These are phyloP conservation scores for Ariolimax columbianus DNA, from an alignment of 2,888 invertebrate species.

Conservation along the genomic window DNA sequence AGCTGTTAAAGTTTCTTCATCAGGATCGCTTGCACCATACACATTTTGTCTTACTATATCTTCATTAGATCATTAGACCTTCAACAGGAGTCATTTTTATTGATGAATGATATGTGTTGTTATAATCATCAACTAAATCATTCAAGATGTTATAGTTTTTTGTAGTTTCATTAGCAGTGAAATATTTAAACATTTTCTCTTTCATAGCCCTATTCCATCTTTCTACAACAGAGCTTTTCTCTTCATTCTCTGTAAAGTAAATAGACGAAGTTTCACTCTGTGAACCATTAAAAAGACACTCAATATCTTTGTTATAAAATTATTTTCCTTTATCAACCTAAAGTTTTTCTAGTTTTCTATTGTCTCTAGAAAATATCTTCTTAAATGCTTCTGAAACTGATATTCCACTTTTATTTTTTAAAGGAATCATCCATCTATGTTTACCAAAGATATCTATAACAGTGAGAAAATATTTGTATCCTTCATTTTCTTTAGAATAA, in stretches of 20 bases:
- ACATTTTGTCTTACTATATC: background rate
- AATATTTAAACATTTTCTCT: slow-evolving; percentile 26
- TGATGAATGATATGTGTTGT: slow-evolving; percentile 1
- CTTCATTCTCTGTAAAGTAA: slow-evolving; percentile 18
- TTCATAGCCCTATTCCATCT: slow-evolving; percentile 25
- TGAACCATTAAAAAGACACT: background rate
- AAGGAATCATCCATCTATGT: background rate
- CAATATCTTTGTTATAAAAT: slow-evolving; percentile 10
- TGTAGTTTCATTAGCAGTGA: slow-evolving; percentile 10
- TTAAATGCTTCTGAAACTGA: slow-evolving; percentile 12
- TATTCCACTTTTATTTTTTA: slow-evolving; percentile 12
- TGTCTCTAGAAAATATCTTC: slow-evolving; percentile 11
- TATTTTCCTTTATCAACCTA: slow-evolving; percentile 12
- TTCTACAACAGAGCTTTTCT: slow-evolving; percentile 6
- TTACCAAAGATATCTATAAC: too few species aligned
- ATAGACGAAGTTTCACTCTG: background rate
- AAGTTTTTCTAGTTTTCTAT: background rate
- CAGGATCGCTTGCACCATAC: background rate
- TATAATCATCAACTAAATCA: slow-evolving; percentile 15
- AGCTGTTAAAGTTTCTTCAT: background rate
- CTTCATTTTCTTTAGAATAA: too few species aligned
- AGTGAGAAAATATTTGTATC: too few species aligned
- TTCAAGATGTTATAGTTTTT: slow-evolving; percentile 16
- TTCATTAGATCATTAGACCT: background rate
- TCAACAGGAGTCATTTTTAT: slow-evolving; percentile 28